phyloP scores from a whole-genome alignment of 2,797 vertebrate species.

The Phoxinus dragarum region DNA sequence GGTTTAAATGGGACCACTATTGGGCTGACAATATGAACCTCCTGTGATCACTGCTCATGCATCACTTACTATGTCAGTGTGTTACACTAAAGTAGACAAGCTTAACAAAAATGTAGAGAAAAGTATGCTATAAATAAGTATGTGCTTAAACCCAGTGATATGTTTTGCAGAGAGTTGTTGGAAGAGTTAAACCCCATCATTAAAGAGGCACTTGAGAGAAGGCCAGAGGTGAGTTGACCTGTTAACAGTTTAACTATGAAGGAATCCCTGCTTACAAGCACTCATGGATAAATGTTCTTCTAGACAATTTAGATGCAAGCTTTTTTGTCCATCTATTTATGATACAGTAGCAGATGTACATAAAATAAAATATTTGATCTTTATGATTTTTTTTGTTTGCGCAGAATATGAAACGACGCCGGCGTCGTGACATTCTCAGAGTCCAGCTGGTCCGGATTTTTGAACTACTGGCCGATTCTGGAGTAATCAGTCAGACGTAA shows the following conservation, averaged over 20 bases:
- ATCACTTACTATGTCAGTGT: not conserved
- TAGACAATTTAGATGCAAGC: not conserved
- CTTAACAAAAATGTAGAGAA: not conserved
- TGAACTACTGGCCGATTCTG: slow-evolving; percentile 97
- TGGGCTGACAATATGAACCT: not conserved
- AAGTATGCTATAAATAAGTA: not conserved
- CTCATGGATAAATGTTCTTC: not conserved
- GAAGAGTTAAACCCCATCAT: slow-evolving; percentile 99
- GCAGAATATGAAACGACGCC: slow-evolving; percentile 98
- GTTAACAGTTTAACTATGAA: not conserved
- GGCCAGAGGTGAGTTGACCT: slow-evolving; percentile 90
- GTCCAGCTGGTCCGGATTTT: slow-evolving; percentile 99
- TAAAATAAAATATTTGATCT: not conserved
- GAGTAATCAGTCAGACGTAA: slow-evolving; percentile 96
- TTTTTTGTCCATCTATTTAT: not conserved
- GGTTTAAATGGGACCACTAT: not conserved
- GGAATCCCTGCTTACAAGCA: not conserved
- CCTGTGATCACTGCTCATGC: not conserved
- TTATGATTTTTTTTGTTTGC: slow-evolving; percentile 1
- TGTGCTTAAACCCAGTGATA: not conserved
- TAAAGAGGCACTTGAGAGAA: slow-evolving; percentile 98
- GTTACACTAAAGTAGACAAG: not conserved
- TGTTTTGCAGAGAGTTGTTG: slow-evolving; percentile 88
- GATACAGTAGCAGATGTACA: not conserved
- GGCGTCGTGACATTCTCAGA: slow-evolving; percentile 98